Conservation (phyloP, 2,888 invertebrate species). For the Tipula vernalis region DNA sequence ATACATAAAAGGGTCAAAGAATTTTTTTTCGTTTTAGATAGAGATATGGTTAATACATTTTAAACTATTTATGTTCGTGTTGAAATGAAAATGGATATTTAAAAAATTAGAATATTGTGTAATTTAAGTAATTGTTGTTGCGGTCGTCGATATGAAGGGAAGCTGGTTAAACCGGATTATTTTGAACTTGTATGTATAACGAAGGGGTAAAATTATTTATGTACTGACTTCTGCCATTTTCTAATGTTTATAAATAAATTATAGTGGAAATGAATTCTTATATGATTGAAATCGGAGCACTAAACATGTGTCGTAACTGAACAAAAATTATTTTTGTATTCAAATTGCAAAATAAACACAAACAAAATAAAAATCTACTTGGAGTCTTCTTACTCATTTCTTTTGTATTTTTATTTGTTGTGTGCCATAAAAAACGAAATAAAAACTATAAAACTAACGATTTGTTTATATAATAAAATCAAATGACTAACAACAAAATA, state of each 20-base stretch:
- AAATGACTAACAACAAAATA: conserved; percentile 4
- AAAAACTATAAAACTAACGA: neutral
- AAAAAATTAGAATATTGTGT: neutral
- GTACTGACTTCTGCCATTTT: neutral
- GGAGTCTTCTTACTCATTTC: neutral
- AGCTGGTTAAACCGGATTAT: neutral
- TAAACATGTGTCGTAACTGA: neutral
- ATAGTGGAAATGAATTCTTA: neutral
- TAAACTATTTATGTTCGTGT: neutral
- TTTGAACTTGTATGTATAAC: neutral
- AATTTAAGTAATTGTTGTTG: neutral
- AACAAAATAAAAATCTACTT: neutral
- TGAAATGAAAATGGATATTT: neutral
- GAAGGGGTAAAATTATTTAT: neutral
- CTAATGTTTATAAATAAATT: neutral
- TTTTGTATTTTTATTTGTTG: neutral
- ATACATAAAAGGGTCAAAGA: neutral
- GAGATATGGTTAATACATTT: neutral
- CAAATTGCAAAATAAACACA: neutral
- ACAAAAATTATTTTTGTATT: neutral
- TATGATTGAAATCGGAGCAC: neutral
- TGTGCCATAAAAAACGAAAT: neutral
- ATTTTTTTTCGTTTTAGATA: neutral
- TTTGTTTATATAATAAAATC: conserved; percentile 4
- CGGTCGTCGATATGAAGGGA: neutral